Conservation (phyloP, 1,140 invertebrate species). For the Listronotus bonariensis region DNA sequence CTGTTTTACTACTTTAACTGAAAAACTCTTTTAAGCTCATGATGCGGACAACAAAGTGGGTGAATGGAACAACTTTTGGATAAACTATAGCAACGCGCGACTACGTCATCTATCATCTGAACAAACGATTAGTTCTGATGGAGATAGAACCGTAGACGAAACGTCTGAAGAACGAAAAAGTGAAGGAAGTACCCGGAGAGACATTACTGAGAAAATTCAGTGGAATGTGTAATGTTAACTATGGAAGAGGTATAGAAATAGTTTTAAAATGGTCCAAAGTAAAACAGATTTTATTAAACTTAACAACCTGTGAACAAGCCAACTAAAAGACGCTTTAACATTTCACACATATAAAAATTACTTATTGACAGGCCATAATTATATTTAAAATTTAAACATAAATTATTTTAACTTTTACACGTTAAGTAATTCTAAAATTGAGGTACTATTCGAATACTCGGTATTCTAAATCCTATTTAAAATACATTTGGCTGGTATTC, state of each 20-base stretch:
- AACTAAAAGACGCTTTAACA: too few relatives aligned
- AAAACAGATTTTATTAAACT: too few relatives aligned
- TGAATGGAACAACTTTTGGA: conserved; percentile 56
- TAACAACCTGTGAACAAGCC: too few relatives aligned
- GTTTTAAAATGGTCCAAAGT: conserved; percentile 38
- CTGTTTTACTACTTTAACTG: too few relatives aligned
- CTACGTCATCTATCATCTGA: conserved; percentile 50
- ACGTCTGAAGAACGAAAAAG: conserved; percentile 49
- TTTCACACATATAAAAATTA: too few relatives aligned
- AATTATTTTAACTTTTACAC: too few relatives aligned
- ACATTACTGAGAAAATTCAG: conserved; percentile 48
- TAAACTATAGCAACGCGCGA: conserved; percentile 52
- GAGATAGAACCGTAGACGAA: conserved; percentile 43
- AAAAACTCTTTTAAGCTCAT: conserved; percentile 15
- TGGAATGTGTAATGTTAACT: conserved; percentile 47
- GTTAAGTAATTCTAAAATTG: too few relatives aligned
- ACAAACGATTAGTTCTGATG: conserved; percentile 36
- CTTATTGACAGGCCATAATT: too few relatives aligned
- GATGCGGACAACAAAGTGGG: conserved; percentile 53
- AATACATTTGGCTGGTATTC: too few relatives aligned
- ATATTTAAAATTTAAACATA: too few relatives aligned
- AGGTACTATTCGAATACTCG: too few relatives aligned
- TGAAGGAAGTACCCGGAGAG: conserved; percentile 49
- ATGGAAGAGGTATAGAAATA: conserved; percentile 46
- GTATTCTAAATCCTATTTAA: too few relatives aligned